Percentiles rank a stretch among this genome's conserved stretches.
phyloP scores from a whole-genome alignment of 2,113 vertebrate species.

The Paramisgurnus dabryanus region DNA sequence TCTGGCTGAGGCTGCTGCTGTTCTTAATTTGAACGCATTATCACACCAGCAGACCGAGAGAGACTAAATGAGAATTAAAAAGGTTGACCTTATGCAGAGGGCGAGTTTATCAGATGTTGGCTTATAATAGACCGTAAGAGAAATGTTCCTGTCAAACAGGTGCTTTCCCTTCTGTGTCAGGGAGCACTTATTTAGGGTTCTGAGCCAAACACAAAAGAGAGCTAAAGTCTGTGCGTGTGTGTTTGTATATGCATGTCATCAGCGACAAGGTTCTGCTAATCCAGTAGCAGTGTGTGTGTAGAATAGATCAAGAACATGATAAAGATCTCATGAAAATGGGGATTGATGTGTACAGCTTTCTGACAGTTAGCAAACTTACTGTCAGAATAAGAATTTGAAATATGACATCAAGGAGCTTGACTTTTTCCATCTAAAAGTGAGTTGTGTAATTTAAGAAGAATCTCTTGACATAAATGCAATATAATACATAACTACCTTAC shows the following conservation, averaged over 20 bases:
- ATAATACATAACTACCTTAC: too few species aligned
- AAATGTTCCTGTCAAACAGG: constrained; percentile 32
- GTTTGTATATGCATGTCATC: background rate
- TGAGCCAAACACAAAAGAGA: background rate
- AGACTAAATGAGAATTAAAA: constrained; percentile 6
- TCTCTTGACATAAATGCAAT: too few species aligned
- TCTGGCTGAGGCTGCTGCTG: background rate
- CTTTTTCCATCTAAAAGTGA: too few species aligned
- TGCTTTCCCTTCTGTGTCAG: constrained; percentile 20
- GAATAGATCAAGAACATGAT: background rate
- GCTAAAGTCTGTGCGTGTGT: background rate
- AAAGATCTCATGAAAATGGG: too few species aligned
- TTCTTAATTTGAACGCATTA: constrained; percentile 14
- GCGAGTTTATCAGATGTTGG: constrained; percentile 19
- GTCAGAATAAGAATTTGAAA: too few species aligned
- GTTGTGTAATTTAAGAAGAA: too few species aligned
- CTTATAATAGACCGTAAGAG: constrained; percentile 22
- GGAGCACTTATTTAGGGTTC: background rate
- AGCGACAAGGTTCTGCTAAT: background rate
- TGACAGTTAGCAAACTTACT: too few species aligned
- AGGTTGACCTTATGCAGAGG: constrained; percentile 6
- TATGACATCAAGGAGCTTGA: too few species aligned
- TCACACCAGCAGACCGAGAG: constrained; percentile 4
- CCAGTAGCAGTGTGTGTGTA: background rate
- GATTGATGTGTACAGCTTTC: too few species aligned